phyloP scores from a whole-genome alignment of 2,797 vertebrate species.

The Bufotes viridis region DNA sequence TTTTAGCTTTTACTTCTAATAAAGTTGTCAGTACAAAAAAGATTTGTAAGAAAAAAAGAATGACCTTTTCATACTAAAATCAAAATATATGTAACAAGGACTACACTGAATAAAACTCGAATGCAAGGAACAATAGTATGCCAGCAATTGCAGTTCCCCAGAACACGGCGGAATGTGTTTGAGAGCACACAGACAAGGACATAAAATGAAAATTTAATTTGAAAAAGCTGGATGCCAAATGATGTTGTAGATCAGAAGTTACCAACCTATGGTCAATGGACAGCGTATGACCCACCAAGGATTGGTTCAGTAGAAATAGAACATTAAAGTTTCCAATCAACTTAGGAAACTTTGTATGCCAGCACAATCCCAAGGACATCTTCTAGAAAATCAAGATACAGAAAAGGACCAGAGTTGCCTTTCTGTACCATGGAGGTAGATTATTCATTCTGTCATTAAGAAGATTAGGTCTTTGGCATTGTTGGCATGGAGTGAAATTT shows the following conservation, averaged over 20 bases:
- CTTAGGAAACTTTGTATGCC: slow-evolving; percentile 8
- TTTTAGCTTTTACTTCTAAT: background rate
- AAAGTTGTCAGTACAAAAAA: slow-evolving; percentile 46
- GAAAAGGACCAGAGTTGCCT: slow-evolving; percentile 9
- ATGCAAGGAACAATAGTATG: slow-evolving; percentile 28
- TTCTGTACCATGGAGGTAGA: background rate
- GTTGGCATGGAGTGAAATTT: background rate
- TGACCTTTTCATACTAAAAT: background rate
- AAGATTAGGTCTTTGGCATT: background rate
- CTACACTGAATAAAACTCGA: background rate
- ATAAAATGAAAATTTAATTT: slow-evolving; percentile 46
- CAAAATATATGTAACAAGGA: slow-evolving; percentile 1
- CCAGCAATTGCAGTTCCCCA: slow-evolving; percentile 34
- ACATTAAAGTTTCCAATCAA: slow-evolving; percentile 39
- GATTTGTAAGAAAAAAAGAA: slow-evolving; percentile 54
- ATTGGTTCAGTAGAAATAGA: slow-evolving; percentile 35
- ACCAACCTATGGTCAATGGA: slow-evolving; percentile 29
- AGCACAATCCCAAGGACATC: slow-evolving; percentile 43
- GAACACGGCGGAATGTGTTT: slow-evolving; percentile 34
- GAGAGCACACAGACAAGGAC: slow-evolving; percentile 29
- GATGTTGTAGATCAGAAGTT: slow-evolving; percentile 43
- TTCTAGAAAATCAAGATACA: background rate
- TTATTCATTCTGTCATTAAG: background rate
- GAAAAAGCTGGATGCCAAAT: slow-evolving; percentile 38
- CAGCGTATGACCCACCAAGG: slow-evolving; percentile 42